Conservation (phyloP, 2,113 vertebrate genomes). For the Barbus barbus region DNA sequence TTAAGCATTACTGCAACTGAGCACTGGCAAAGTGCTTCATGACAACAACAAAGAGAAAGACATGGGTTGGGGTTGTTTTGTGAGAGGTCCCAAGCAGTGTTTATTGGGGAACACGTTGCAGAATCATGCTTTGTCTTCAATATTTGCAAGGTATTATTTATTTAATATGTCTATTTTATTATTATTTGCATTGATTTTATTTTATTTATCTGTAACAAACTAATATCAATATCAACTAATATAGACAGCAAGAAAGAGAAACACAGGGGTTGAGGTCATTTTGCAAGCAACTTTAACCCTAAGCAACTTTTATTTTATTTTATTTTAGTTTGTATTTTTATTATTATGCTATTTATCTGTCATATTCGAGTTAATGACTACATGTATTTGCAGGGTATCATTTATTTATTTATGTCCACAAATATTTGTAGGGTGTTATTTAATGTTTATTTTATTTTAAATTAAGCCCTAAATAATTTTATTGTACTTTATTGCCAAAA, state of each 20-base stretch:
- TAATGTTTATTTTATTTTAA: no score
- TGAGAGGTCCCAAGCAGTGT: neutral
- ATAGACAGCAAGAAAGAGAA: no score
- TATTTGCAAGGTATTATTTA: neutral
- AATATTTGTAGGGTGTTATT: no score
- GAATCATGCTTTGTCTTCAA: neutral
- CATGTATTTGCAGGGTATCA: neutral
- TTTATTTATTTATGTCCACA: no score
- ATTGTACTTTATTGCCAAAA: neutral
- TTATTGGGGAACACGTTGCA: neutral
- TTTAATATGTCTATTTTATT: neutral
- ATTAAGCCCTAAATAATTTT: no score
- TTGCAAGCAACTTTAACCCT: neutral
- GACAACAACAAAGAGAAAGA: neutral
- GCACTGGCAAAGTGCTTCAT: neutral
- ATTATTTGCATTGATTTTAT: neutral
- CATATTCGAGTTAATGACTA: no score
- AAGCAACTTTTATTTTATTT: neutral
- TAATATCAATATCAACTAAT: no score
- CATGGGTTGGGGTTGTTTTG: neutral
- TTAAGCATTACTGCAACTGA: neutral
- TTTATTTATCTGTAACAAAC: neutral
- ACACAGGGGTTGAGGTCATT: no score
- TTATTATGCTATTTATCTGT: no score
- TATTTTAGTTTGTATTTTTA: neutral